These are phyloP conservation scores for Dynastes maya DNA, from an alignment of 2,888 invertebrate genomes.

Conservation along the genomic window DNA sequence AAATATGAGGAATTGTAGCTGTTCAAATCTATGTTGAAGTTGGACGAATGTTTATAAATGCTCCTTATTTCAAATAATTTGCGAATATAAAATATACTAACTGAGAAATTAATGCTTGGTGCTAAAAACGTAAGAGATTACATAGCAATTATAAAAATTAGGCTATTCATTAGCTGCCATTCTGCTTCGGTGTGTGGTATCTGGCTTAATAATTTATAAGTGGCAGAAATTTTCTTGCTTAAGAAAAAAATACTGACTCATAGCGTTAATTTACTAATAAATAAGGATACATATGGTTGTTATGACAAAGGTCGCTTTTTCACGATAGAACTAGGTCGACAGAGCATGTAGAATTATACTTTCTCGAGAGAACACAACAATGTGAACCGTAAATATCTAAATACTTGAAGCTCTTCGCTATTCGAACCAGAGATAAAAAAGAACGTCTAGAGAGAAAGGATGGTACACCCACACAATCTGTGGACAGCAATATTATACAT, in stretches of 20 bases:
- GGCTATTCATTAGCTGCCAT: not conserved
- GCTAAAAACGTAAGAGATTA: not conserved
- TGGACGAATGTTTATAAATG: too few species aligned
- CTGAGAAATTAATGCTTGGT: not conserved
- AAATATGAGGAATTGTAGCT: too few species aligned
- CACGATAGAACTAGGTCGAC: slow-evolving; percentile 30
- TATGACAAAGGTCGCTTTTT: slow-evolving; percentile 36
- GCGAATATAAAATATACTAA: too few species aligned
- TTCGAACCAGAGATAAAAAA: slow-evolving; percentile 10
- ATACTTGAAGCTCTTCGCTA: slow-evolving; percentile 1
- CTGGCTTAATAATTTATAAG: slow-evolving; percentile 29
- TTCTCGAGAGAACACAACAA: slow-evolving; percentile 21
- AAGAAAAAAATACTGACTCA: slow-evolving; percentile 27
- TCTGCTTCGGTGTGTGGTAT: not conserved
- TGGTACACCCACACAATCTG: slow-evolving; percentile 40
- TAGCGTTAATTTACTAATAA: slow-evolving; percentile 39
- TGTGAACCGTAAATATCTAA: slow-evolving; percentile 29
- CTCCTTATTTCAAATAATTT: too few species aligned
- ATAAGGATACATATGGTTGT: slow-evolving; percentile 20
- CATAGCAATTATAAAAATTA: not conserved
- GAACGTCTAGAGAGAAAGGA: slow-evolving; percentile 23
- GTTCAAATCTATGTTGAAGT: too few species aligned
- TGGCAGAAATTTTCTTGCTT: slow-evolving; percentile 5
- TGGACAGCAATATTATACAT: slow-evolving; percentile 29
- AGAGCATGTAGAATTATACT: slow-evolving; percentile 3